These are phyloP conservation scores for Chrysotoxum bicinctum DNA, from an alignment of 2,888 invertebrate species.

Conservation along the genomic window DNA sequence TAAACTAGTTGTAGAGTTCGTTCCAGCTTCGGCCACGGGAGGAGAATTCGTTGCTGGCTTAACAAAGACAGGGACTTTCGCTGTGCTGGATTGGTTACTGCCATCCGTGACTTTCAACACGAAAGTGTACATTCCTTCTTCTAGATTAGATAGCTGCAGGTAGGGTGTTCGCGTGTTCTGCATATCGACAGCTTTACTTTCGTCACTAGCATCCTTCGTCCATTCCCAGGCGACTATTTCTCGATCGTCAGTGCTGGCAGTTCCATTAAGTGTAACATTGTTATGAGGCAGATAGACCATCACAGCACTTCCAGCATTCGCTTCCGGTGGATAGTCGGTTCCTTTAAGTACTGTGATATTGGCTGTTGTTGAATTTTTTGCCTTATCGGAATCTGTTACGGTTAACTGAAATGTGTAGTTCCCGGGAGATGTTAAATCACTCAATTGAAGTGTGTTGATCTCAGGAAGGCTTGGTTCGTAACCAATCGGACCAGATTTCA, in stretches of 20 bases:
- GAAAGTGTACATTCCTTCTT: conserved; percentile 97
- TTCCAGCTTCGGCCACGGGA: conserved; percentile 87
- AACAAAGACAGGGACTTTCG: conserved; percentile 95
- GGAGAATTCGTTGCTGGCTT: conserved; percentile 94
- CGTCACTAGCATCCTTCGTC: conserved; percentile 94
- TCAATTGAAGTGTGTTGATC: conserved; percentile 91
- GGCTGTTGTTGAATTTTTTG: conserved; percentile 91
- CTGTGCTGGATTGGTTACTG: conserved; percentile 92
- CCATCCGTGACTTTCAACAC: conserved; percentile 95
- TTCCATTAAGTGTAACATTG: conserved; percentile 93
- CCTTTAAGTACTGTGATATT: conserved; percentile 95
- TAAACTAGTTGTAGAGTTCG: conserved; percentile 88
- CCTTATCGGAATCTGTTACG: conserved; percentile 94
- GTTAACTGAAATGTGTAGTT: conserved; percentile 95
- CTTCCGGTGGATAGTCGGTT: conserved; percentile 96
- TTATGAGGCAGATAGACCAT: conserved; percentile 95
- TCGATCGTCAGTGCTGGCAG: conserved; percentile 95
- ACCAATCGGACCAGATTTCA: conserved; percentile 92
- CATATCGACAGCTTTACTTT: conserved; percentile 96
- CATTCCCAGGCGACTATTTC: conserved; percentile 97
- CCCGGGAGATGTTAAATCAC: conserved; percentile 92
- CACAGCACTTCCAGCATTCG: conserved; percentile 94
- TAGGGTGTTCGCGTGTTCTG: conserved; percentile 96
- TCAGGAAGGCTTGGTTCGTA: conserved; percentile 91
- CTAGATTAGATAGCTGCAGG: conserved; percentile 92